Evolutionary conservation across 2,797 vertebrate species (phyloP).

Genomic region (Hippopotamyrus pictus): DNA sequence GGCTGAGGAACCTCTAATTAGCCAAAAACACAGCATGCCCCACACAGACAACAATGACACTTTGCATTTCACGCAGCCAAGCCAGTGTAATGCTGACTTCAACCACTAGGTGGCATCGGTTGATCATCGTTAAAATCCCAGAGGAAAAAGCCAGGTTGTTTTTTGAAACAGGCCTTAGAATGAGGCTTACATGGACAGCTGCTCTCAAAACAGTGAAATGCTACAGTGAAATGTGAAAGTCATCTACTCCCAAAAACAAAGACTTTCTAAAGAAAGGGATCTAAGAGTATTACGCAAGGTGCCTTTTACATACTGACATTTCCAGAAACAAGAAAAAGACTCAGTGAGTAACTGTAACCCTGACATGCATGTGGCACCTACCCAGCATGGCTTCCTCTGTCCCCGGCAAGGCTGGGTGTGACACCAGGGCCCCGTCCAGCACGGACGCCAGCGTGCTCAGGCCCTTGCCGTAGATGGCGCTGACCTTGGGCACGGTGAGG

Average conservation of each 20-base stretch:
- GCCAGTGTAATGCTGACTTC: neutral
- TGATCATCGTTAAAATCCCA: neutral
- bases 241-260: neutral
- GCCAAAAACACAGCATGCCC: neutral
- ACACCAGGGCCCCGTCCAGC: constrained; percentile 83
- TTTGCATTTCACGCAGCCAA: neutral
- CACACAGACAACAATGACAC: neutral
- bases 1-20: constrained; percentile 12
- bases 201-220: neutral
- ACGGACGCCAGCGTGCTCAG: constrained; percentile 82
- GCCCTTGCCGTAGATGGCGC: constrained; percentile 80
- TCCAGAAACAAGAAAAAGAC: neutral
- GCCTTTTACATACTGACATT: neutral
- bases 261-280: neutral
- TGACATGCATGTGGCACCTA: constrained; percentile 48
- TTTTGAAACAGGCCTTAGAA: neutral
- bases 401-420: constrained; percentile 77
- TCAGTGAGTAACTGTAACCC: neutral
- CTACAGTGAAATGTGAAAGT: neutral
- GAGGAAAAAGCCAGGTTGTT: neutral
- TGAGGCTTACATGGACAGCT: neutral
- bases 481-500: constrained; percentile 80
- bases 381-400: constrained; percentile 80
- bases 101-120: constrained; percentile 20
- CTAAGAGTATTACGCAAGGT: neutral